These are phyloP conservation scores for Orchesellides sinensis DNA, from an alignment of 2,888 invertebrate genomes.

Conservation along the genomic window DNA sequence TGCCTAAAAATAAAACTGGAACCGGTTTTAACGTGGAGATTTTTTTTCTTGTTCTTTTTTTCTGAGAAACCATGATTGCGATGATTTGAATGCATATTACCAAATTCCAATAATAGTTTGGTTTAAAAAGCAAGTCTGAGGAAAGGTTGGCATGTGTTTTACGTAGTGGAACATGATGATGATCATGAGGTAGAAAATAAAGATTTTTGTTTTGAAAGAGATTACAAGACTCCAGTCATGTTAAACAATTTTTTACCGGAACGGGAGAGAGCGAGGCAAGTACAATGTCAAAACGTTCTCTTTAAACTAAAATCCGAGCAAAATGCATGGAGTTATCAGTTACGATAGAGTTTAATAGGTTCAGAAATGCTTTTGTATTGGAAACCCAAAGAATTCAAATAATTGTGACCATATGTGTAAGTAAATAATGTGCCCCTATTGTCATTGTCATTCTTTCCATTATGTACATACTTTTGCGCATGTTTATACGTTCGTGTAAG, in stretches of 20 bases:
- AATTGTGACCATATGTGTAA: background rate
- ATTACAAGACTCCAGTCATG: background rate
- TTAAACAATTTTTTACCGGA: no score
- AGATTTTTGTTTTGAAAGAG: background rate
- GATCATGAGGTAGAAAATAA: no score
- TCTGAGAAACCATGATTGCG: background rate
- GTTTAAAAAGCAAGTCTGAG: background rate
- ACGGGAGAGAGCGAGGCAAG: no score
- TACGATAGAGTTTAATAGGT: no score
- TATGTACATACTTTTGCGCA: background rate
- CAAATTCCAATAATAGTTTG: background rate
- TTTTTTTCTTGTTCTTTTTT: background rate
- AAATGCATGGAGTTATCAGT: no score
- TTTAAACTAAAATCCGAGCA: no score
- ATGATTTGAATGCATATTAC: conserved; percentile 30
- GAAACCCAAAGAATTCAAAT: background rate
- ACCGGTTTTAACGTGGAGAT: background rate
- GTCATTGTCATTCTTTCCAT: no score
- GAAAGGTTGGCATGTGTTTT: no score
- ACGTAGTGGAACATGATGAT: no score
- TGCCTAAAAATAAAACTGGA: conserved; percentile 52
- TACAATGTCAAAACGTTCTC: no score
- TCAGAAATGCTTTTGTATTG: no score
- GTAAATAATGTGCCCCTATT: background rate
- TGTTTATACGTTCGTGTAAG: conserved; percentile 10